A percentile compares a stretch with the other conserved stretches of the same genome.
Conservation (phyloP, 2,113 vertebrate species). For the Hippotragus niger region DNA sequence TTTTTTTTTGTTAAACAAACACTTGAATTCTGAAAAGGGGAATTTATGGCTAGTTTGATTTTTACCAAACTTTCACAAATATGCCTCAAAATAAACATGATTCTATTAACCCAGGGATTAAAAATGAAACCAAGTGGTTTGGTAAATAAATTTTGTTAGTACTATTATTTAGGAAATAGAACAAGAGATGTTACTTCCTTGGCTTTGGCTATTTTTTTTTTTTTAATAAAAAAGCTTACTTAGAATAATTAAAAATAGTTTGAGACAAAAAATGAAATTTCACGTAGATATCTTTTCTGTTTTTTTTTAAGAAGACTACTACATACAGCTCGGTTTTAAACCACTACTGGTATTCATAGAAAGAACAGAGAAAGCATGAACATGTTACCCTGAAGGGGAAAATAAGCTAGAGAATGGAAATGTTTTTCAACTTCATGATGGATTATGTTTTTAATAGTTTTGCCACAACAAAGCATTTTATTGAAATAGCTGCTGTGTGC, state of each 20-base stretch:
- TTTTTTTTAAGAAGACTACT: constrained; percentile 7
- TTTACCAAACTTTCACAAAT: constrained; percentile 40
- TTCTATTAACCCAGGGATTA: background rate
- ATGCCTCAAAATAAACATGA: background rate
- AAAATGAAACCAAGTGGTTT: constrained; percentile 51
- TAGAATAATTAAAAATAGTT: background rate
- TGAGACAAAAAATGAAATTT: constrained; percentile 58
- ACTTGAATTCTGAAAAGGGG: constrained; percentile 23
- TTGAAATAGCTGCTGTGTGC: constrained; percentile 81
- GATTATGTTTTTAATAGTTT: constrained; percentile 86
- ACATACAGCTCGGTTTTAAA: constrained; percentile 72
- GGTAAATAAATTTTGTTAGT: constrained; percentile 21
- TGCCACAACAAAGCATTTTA: constrained; percentile 88
- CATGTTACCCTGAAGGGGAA: constrained; percentile 81
- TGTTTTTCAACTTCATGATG: constrained; percentile 84
- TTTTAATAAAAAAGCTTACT: background rate
- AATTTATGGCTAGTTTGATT: constrained; percentile 20
- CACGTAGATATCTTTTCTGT: background rate
- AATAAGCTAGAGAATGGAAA: constrained; percentile 84
- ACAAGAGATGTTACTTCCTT: background rate
- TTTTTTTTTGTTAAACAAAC: background rate
- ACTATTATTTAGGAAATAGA: constrained; percentile 38
- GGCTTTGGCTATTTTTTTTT: background rate
- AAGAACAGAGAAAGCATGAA: constrained; percentile 81
- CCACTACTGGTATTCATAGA: constrained; percentile 79